Evolutionary conservation across 1,140 invertebrate genomes (phyloP).

Genomic region (Galleria mellonella): DNA sequence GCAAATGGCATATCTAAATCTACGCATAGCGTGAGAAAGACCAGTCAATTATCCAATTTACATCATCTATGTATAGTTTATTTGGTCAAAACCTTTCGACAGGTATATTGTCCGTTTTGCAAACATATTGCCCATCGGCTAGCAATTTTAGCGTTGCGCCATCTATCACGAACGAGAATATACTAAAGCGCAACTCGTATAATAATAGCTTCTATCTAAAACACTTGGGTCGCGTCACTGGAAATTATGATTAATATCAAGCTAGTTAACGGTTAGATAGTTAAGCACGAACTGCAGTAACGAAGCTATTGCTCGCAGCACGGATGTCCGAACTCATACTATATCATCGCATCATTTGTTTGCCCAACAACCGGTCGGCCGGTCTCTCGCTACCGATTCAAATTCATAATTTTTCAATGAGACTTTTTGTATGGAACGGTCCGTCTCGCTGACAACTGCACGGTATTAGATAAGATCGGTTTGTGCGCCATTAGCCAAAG

Average conservation of each 20-base stretch:
- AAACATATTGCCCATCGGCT: conserved; percentile 27
- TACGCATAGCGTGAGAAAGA: conserved; percentile 33
- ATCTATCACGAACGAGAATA: conserved; percentile 31
- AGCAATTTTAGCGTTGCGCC: conserved; percentile 25
- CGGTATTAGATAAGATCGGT: conserved; percentile 56
- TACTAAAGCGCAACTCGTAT: conserved; percentile 27
- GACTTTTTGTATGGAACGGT: conserved; percentile 22
- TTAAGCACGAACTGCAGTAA: conserved; percentile 13
- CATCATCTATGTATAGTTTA: conserved; percentile 18
- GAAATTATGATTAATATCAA: conserved; percentile 69
- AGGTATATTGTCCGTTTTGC: conserved; percentile 18
- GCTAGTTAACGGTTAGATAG: conserved; percentile 42
- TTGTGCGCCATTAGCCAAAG: conserved; percentile 62
- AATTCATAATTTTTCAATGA: conserved; percentile 59
- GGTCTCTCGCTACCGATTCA: conserved; percentile 39
- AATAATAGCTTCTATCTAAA: conserved; percentile 60
- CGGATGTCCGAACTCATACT: conserved; percentile 35
- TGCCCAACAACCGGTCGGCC: conserved; percentile 26
- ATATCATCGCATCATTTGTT: conserved; percentile 39
- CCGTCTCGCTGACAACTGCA: conserved; percentile 53
- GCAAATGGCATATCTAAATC: not conserved
- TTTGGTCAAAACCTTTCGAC: conserved; percentile 32
- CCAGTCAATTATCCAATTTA: conserved; percentile 50
- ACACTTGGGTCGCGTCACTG: conserved; percentile 61
- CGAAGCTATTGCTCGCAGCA: conserved; percentile 7